Evolutionary conservation across 1,140 invertebrate species (phyloP).

Genomic region (Dendroctonus valens): DNA sequence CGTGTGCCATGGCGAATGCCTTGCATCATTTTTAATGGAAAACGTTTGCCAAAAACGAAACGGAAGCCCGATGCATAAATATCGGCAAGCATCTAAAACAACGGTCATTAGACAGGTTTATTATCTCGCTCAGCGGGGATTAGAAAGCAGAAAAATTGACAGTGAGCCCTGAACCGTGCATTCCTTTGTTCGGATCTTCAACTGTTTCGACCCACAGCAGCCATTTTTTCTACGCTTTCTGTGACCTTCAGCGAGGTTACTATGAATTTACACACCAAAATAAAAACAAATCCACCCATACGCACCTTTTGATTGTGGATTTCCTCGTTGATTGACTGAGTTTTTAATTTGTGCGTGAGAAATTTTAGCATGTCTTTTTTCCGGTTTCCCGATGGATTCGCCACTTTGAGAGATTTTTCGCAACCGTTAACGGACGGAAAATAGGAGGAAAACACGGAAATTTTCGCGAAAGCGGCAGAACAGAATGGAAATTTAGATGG

Average conservation of each 20-base stretch:
- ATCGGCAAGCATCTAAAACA: constrained; percentile 7
- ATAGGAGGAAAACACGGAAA: not conserved
- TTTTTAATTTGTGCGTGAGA: constrained; percentile 75
- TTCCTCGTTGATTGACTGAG: constrained; percentile 77
- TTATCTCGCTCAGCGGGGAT: constrained; percentile 15
- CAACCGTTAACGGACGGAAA: constrained; percentile 22
- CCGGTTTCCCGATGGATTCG: constrained; percentile 40
- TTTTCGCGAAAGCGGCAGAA: constrained; percentile 4
- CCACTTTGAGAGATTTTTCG: constrained; percentile 42
- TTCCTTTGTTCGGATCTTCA: constrained; percentile 48
- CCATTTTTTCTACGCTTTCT: constrained; percentile 47
- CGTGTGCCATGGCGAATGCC: no score
- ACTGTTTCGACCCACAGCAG: constrained; percentile 40
- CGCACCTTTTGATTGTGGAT: constrained; percentile 50
- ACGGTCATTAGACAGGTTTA: constrained; percentile 11
- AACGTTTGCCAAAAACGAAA: not conserved
- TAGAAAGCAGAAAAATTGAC: constrained; percentile 31
- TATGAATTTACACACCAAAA: constrained; percentile 33
- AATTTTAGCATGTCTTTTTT: constrained; percentile 71
- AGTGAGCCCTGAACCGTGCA: constrained; percentile 36
- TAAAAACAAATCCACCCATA: constrained; percentile 34
- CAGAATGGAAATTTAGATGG: constrained; percentile 13
- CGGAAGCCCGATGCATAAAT: not conserved
- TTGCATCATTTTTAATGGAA: no score
- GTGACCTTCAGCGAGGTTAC: constrained; percentile 51